Percentiles rank a stretch among this genome's conserved stretches.
Evolutionary conservation across 2,888 invertebrate genomes (phyloP).

Genomic region (Neria commutata): DNA sequence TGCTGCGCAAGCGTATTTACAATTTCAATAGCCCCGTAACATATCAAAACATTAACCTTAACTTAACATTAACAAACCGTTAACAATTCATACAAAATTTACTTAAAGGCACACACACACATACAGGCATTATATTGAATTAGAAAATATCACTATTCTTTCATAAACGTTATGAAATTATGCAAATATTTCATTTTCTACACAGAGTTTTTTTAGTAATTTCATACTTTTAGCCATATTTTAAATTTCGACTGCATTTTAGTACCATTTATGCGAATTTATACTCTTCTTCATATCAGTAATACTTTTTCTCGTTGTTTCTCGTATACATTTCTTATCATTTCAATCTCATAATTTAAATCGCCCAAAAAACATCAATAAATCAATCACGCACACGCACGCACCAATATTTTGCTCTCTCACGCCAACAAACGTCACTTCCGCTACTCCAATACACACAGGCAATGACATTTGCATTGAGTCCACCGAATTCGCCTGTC

Average conservation of each 20-base stretch:
- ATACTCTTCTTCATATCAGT: too few relatives aligned
- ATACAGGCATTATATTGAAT: constrained; percentile 3
- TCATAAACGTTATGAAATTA: neutral
- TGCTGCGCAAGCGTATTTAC: too few relatives aligned
- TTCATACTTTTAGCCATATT: too few relatives aligned
- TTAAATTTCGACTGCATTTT: too few relatives aligned
- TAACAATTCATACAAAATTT: constrained; percentile 8
- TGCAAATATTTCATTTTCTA: neutral
- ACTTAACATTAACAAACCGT: constrained; percentile 30
- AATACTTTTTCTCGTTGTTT: too few relatives aligned
- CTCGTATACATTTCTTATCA: neutral
- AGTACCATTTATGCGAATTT: too few relatives aligned
- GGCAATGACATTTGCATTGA: constrained; percentile 45
- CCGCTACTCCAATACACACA: too few relatives aligned
- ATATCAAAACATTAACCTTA: constrained; percentile 30
- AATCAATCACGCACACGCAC: too few relatives aligned
- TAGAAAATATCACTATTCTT: constrained; percentile 11
- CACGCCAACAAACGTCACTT: too few relatives aligned
- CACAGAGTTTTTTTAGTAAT: too few relatives aligned
- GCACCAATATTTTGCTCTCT: constrained; percentile 19
- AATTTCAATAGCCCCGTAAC: constrained; percentile 3
- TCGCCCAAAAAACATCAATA: neutral
- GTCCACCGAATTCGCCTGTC: constrained; percentile 68
- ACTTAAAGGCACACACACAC: too few relatives aligned
- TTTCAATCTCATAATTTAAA: neutral